Evolutionary conservation across 2,888 invertebrate genomes (phyloP).

Genomic region (Aleiodes alternator): DNA sequence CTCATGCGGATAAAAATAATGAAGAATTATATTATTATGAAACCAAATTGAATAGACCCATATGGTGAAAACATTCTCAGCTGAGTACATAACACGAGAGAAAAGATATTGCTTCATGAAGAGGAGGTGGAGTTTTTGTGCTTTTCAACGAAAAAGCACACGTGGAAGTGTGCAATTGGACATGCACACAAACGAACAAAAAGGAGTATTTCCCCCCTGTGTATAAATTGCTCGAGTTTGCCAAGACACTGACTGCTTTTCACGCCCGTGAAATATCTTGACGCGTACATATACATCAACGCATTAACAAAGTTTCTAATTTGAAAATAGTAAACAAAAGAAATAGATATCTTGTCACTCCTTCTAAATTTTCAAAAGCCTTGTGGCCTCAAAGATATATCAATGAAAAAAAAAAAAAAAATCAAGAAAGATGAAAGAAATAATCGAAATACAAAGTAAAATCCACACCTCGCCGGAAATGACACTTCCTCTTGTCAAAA

Average conservation of each 20-base stretch:
- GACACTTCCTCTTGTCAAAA: constrained; percentile 24
- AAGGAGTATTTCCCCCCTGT: constrained; percentile 7
- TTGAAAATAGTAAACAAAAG: constrained; percentile 28
- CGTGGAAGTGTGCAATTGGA: constrained; percentile 28
- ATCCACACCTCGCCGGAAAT: constrained; percentile 33
- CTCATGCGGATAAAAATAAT: neutral
- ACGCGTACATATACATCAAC: constrained; percentile 24
- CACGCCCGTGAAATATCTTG: constrained; percentile 30
- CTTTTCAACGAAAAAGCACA: constrained; percentile 11
- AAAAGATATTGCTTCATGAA: neutral
- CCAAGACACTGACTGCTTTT: constrained; percentile 26
- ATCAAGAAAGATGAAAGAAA: constrained; percentile 12
- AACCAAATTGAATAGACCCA: neutral
- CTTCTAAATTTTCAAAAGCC: neutral
- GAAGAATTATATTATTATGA: constrained; percentile 21
- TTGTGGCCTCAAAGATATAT: neutral
- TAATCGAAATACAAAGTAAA: constrained; percentile 23
- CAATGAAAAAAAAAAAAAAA: neutral
- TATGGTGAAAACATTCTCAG: constrained; percentile 17
- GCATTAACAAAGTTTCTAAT: constrained; percentile 19
- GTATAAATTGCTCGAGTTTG: constrained; percentile 1
- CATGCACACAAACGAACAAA: neutral
- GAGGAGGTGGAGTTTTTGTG: neutral
- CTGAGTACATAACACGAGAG: constrained; percentile 14
- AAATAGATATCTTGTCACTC: constrained; percentile 13